Base-by-base conservation (phyloP, 2,888 invertebrate species). In the Mesodorylaimus sp. region DNA sequence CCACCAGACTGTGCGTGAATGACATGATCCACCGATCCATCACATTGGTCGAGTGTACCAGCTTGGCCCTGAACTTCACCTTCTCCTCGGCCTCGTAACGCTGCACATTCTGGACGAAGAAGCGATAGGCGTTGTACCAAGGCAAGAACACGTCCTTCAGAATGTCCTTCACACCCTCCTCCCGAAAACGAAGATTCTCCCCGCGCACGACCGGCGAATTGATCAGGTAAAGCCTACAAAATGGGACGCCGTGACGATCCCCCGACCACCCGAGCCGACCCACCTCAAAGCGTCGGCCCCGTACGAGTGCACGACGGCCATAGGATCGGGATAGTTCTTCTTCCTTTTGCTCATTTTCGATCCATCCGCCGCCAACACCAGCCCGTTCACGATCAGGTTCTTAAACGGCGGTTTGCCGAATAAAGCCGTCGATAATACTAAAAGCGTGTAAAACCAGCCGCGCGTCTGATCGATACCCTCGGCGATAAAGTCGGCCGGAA, bases 291-390 rank as follows among this genome's bases (percentile, higher is more conserved):
- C 93, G 73, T 99, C 97, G 1, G 95, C 93, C 1, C 97, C 95
- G 68, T 85, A 93, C 67, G 89, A 88, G 45, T 79, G 70, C 19
- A 93, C 76, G 32, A 77, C 68, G 60, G 83, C 80, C 71, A 88
- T 73, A 1, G 97, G 95, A 73, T 97, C 93, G 0, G 97, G 97
- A 69, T 91, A 97, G 67, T 97, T 97, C 69, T 93, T 88, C 72
- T 93, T 93, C 27, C 95, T 76, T 68, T 97, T 99, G 0, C 93
- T 93, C 97, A 97, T 99, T 70, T 99, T 99, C 66, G 91, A 88
- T 0, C 97, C 97, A 73, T 97, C 95, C 32, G 93, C 53, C 1
- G 65, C 95, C 52, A 99, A 72, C 0, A 99, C 83, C 51, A 97
- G 74, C 1, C 97, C 97, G 68, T 89, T 95, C 21, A 82, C 88